phyloP scores from a whole-genome alignment of 2,113 vertebrate genomes.

The Clarias batrachus region DNA sequence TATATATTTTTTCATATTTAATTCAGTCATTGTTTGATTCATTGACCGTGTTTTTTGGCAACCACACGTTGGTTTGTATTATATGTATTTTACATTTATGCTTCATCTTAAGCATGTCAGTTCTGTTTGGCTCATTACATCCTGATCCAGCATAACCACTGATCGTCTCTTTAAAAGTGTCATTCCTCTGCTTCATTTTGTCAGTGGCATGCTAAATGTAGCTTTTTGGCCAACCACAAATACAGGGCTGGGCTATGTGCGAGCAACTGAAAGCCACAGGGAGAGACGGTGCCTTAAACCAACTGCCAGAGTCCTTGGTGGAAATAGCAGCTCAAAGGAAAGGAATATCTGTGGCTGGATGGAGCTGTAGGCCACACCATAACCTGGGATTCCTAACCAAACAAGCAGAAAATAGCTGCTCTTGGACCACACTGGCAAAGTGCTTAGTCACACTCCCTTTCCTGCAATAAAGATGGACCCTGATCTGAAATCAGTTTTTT shows the following conservation, averaged over 20 bases:
- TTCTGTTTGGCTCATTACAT: slow-evolving; percentile 34
- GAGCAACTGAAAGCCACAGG: slow-evolving; percentile 82
- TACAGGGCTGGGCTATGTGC: slow-evolving; percentile 83
- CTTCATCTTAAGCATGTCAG: slow-evolving; percentile 17
- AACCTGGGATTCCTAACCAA: slow-evolving; percentile 74
- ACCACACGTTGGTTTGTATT: neutral
- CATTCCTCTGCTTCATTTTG: slow-evolving; percentile 83
- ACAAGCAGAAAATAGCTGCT: slow-evolving; percentile 82
- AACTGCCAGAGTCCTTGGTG: slow-evolving; percentile 76
- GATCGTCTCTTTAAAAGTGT: slow-evolving; percentile 63
- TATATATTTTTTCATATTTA: neutral
- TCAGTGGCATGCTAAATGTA: slow-evolving; percentile 87
- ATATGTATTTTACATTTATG: slow-evolving; percentile 1
- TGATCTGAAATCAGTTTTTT: slow-evolving; percentile 19
- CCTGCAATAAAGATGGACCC: slow-evolving; percentile 50
- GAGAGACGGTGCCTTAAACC: slow-evolving; percentile 78
- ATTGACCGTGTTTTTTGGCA: neutral
- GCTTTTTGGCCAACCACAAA: slow-evolving; percentile 84
- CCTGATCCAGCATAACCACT: slow-evolving; percentile 37
- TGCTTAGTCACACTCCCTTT: slow-evolving; percentile 69
- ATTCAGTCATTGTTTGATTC: neutral
- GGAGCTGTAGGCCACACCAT: slow-evolving; percentile 58
- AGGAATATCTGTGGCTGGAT: slow-evolving; percentile 25
- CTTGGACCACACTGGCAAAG: slow-evolving; percentile 76
- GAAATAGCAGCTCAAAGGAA: slow-evolving; percentile 76